Evolutionary conservation across 2,113 vertebrate genomes (phyloP), one percentile per base, ranked within the genome.

Genomic region (Limanda limanda): DNA sequence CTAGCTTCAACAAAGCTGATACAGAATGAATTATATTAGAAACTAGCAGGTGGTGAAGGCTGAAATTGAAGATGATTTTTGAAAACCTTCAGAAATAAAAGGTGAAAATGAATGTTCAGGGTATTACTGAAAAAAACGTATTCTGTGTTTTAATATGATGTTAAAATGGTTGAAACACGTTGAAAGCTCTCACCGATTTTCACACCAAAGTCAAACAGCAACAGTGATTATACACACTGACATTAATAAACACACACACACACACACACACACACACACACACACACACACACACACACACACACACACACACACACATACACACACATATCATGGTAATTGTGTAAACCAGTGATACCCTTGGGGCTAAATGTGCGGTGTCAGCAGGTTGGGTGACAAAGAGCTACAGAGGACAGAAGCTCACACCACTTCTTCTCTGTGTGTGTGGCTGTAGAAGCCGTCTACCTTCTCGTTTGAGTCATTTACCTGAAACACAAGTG

Each of bases 351-450:
- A 35, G 79, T 74, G 76, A 87, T 86, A 76, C 84, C 85, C 76
- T 81, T 69, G 74, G 72, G 86, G 68, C 23, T 51, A 70, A 73
- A 88, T 82, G 60, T 85, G 89, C 17, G 0, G 54, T 72, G 90
- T 91, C 90, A 92, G 90, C 90, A 86, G 76, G 79, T 82, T 82
- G 65, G 71, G 64, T 90, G 89, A 84, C 82, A 88, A 86, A 84
- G 69, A 57, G 77, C 68, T 79, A 81, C 68, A 88, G 85, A 85
- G 84, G 88, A 90, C 90, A 89, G 71, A 76, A 57, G 82, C 85
- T 80, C 75, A 79, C 57, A 60, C 68, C 79, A 56, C 84, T 77
- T 63, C 67, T 52, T 80, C 75, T 79, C 40, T 76, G 27, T 83
- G 55, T 71, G 59, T 81, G 61, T 21, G 23, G 24, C 67, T 52